Conservation (phyloP, 2,113 vertebrate species). For the Anas platyrhynchos region DNA sequence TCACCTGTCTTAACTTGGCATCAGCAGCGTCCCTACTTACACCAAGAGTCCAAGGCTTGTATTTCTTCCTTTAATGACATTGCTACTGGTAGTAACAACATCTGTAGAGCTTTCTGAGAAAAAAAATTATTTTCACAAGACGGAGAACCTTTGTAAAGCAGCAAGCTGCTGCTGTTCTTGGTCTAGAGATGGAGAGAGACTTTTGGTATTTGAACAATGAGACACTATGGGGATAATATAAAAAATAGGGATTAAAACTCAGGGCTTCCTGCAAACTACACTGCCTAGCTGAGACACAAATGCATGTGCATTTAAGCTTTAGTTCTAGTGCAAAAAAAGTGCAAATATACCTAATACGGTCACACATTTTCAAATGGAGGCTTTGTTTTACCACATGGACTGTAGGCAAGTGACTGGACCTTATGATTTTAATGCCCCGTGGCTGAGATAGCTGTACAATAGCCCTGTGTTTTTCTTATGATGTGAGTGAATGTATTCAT, state of each 20-base stretch:
- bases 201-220: neutral
- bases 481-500: neutral
- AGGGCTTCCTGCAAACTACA: neutral
- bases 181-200: neutral
- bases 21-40: neutral
- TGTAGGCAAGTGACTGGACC: neutral
- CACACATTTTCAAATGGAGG: neutral
- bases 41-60: neutral
- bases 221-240: neutral
- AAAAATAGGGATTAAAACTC: neutral
- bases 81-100: neutral
- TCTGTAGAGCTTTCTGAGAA: neutral
- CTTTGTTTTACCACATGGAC: accelerated
- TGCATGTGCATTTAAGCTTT: accelerated
- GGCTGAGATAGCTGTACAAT: neutral
- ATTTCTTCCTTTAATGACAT: neutral
- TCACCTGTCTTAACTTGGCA: neutral
- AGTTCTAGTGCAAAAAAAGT: neutral
- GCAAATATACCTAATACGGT: neutral
- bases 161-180: neutral
- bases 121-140: neutral
- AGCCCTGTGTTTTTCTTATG: neutral
- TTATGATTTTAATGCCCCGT: neutral
- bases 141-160: neutral
- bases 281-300: neutral